Conservation (phyloP, 64 coral and sea anemone species). For the Montipora capricornis region DNA sequence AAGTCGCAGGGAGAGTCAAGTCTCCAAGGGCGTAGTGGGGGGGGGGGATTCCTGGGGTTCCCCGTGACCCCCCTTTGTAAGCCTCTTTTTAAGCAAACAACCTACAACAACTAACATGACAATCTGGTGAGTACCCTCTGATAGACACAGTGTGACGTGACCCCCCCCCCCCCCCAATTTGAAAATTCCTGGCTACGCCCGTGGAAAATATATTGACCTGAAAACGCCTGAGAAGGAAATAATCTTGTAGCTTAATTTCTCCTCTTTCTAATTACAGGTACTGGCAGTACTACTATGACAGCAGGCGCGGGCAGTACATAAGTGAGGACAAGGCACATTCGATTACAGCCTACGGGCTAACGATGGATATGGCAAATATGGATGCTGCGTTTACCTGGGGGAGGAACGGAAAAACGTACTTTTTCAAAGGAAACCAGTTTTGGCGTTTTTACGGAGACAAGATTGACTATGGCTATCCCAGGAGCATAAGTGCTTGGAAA, state of each 20-base stretch:
- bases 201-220: too few relatives aligned
- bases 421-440: conserved; percentile 79
- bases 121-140: too few relatives aligned
- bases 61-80: too few relatives aligned
- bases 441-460: conserved; percentile 74
- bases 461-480: conserved; percentile 75
- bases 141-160: too few relatives aligned
- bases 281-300: conserved; percentile 55
- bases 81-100: too few relatives aligned
- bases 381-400: conserved; percentile 67
- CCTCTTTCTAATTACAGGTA: conserved; percentile 2
- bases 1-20: too few relatives aligned
- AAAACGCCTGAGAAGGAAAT: too few relatives aligned
- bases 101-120: too few relatives aligned
- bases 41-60: too few relatives aligned
- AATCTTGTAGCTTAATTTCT: neutral
- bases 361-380: conserved; percentile 47
- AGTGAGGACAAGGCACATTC: neutral
- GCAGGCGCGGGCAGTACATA: neutral
- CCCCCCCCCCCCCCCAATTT: too few relatives aligned
- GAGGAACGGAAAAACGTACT: conserved; percentile 69
- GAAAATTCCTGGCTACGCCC: too few relatives aligned
- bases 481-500: conserved; percentile 64
- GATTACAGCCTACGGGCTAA: conserved; percentile 57
- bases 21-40: too few relatives aligned